These are phyloP conservation scores for Neopipo cinnamomea DNA, from an alignment of 2,113 vertebrate species.

Conservation along the genomic window DNA sequence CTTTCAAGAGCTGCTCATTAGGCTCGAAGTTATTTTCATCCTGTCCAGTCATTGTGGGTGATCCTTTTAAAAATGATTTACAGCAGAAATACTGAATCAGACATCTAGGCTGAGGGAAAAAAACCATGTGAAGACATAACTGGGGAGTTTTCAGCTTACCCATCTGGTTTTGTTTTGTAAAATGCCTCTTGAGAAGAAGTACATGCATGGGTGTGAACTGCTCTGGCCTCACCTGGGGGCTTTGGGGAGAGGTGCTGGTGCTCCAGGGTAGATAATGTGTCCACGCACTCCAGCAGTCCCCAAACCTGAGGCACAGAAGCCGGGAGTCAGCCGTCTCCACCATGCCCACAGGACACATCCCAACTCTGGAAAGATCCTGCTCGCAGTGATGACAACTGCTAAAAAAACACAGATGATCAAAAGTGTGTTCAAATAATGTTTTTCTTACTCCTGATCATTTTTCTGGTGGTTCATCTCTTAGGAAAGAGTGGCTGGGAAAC, in stretches of 20 bases:
- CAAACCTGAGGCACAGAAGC: no score
- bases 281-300: not conserved
- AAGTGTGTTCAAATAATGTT: not conserved
- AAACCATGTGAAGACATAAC: not conserved
- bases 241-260: not conserved
- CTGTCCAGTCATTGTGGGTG: not conserved
- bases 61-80: conserved; percentile 25
- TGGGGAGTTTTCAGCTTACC: not conserved
- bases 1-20: conserved; percentile 41
- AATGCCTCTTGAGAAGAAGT: not conserved
- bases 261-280: accelerated
- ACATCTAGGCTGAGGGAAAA: not conserved
- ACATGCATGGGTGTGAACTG: not conserved
- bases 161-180: not conserved
- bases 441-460: not conserved
- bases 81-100: conserved; percentile 1
- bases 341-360: accelerated
- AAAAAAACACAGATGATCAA: not conserved
- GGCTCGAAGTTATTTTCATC: conserved; percentile 22
- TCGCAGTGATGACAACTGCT: accelerated
- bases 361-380: not conserved
- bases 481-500: conserved; percentile 82
- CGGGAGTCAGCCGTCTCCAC: not conserved
- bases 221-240: not conserved
- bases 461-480: conserved; percentile 51